Base-by-base conservation (phyloP, 2,888 invertebrate genomes). In the Protodeltote pygarga region DNA sequence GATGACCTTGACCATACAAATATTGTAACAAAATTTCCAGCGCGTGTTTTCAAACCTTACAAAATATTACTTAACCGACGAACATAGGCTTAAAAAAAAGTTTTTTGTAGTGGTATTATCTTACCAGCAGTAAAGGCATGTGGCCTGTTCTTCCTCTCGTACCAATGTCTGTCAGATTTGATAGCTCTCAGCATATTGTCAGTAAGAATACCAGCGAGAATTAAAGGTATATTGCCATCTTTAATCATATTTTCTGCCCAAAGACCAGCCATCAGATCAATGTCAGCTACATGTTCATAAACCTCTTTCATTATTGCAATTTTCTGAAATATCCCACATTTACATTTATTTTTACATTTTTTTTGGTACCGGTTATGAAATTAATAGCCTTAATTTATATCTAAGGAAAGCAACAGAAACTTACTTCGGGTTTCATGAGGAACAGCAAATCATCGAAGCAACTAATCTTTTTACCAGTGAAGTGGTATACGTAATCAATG, bases 261-360 rank as follows among this genome's bases (percentile, higher is more conserved):
- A 19, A 96, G 96, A 11, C 96, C 97, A 16, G 96, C 95, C 94
- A 97, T 96, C 17, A 97, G 88, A 85, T 98, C 98, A 38, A 98
- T 95, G 81, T 98, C 97, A 55, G 94, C 93, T 1, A 96, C 95
- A 79, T 95, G 94, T 1, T 65, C 41, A 46, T 84, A 85, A 0
- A 68, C 23, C 3, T 65, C 55, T 42, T 65, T 59, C 4, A 85
- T 42, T 0, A 65, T 21, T 13, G 67, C 65, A 3, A 83, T 40
- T 44, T 65, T 63, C 83, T 83, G 58, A 14, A 52, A 64, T 0
- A 15, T 6, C n/a, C n/a, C n/a, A n/a, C n/a, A n/a, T n/a, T n/a
- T n/a, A n/a, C n/a, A n/a, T n/a, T n/a, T 3, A 9, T 3, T 9
- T n/a, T n/a, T n/a, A n/a, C 8, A 20, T 27, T 16, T 35, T 29